A percentile compares a stretch with the other conserved stretches of the same genome.
Conservation (phyloP, 2,888 invertebrate species). For the Aphelenchoides bicaudatus region DNA sequence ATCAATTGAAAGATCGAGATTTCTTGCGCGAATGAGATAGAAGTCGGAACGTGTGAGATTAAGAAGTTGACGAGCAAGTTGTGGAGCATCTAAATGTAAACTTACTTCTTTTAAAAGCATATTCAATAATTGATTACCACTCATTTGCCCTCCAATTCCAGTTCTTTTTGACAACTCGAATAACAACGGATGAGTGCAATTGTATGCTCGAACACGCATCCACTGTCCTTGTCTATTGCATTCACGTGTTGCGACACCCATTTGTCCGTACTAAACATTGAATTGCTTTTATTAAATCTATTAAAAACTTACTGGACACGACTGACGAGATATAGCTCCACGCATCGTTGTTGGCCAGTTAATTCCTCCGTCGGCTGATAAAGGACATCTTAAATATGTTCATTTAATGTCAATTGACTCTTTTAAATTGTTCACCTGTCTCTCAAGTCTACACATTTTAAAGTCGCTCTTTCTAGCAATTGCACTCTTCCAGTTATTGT, state of each 20-base stretch:
- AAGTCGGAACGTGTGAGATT: conserved; percentile 12
- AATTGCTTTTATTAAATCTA: no score
- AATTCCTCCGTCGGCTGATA: conserved; percentile 50
- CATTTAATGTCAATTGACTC: no score
- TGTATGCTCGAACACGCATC: conserved; percentile 45
- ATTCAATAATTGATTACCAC: no score
- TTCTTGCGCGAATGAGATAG: conserved; percentile 24
- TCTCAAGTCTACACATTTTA: conserved; percentile 41
- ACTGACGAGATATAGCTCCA: conserved; percentile 34
- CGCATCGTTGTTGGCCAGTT: conserved; percentile 53
- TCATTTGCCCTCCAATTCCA: neutral
- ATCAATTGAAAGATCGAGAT: conserved; percentile 27
- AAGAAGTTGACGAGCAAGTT: conserved; percentile 21
- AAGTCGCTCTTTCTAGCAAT: conserved; percentile 44
- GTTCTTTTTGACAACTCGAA: conserved; percentile 23
- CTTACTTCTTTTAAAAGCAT: no score
- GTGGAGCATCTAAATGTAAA: neutral
- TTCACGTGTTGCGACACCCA: conserved; percentile 47
- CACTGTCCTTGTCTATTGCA: conserved; percentile 43
- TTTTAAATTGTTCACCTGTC: no score
- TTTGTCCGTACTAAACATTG: no score
- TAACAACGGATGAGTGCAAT: conserved; percentile 45
- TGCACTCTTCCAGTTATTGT: conserved; percentile 11
- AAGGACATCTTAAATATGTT: no score
- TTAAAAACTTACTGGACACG: no score